A percentile compares a stretch with the other conserved stretches of the same genome.
Evolutionary conservation across 92 coral and sea anemone genomes (phyloP).

Genomic region (Muricea muricata): DNA sequence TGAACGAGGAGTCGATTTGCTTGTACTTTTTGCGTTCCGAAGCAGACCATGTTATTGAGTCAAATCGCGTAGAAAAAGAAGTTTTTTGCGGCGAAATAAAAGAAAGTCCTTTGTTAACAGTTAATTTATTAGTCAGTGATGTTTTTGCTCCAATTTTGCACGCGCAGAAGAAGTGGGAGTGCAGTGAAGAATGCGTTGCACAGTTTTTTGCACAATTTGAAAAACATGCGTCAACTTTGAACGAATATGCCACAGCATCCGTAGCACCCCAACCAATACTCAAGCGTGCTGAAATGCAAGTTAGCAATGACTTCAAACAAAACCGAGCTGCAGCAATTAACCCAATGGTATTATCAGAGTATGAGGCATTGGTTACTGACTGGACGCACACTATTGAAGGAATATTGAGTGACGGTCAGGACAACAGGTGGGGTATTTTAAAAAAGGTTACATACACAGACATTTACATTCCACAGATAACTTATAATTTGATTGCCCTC

Average conservation of each 20-base stretch:
- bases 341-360: slow-evolving; percentile 87
- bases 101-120: slow-evolving; percentile 89
- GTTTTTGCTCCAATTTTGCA: slow-evolving; percentile 89
- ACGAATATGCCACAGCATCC: slow-evolving; percentile 89
- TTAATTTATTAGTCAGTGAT: slow-evolving; percentile 86
- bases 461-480: too few relatives aligned
- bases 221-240: slow-evolving; percentile 84
- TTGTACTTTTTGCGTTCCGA: slow-evolving; percentile 96
- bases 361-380: slow-evolving; percentile 86
- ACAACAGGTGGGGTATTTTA: slow-evolving; percentile 68
- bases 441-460: too few relatives aligned
- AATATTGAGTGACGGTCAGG: slow-evolving; percentile 85
- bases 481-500: too few relatives aligned
- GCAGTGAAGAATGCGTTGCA: slow-evolving; percentile 76
- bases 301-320: slow-evolving; percentile 94
- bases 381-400: slow-evolving; percentile 93
- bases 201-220: slow-evolving; percentile 92
- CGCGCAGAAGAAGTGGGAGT: slow-evolving; percentile 89
- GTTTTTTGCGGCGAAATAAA: slow-evolving; percentile 99
- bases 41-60: slow-evolving; percentile 95
- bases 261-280: slow-evolving; percentile 95
- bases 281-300: slow-evolving; percentile 91
- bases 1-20: slow-evolving; percentile 97
- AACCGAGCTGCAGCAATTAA: slow-evolving; percentile 98
- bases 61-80: slow-evolving; percentile 95